Evolutionary conservation across 1,140 invertebrate species (phyloP).

Genomic region (Mizuhopecten yessoensis): DNA sequence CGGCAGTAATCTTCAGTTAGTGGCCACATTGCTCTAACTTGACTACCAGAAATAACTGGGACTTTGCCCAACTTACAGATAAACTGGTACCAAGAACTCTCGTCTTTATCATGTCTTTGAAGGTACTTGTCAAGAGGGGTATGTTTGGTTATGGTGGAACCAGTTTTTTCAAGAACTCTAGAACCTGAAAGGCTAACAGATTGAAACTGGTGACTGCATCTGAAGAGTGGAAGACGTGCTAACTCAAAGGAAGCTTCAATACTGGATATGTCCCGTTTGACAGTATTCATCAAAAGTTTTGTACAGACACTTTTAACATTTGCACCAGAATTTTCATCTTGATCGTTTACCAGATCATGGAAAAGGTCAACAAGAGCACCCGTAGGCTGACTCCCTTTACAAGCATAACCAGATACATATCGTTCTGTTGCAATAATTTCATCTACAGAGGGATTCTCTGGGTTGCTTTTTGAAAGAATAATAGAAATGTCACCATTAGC

Average conservation of each 20-base stretch:
- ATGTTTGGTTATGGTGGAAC: neutral
- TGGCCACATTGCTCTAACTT: neutral
- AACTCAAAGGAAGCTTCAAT: conserved; percentile 44
- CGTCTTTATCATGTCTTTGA: neutral
- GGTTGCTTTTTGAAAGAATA: conserved; percentile 60
- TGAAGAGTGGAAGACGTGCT: neutral
- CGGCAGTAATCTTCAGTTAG: conserved; percentile 43
- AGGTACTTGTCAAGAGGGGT: conserved; percentile 47
- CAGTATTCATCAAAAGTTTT: conserved; percentile 43
- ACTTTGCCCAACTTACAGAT: neutral
- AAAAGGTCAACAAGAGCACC: conserved; percentile 34
- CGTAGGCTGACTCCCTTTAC: conserved; percentile 41
- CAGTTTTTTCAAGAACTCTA: conserved; percentile 21
- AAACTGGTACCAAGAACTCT: neutral
- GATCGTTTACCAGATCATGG: conserved; percentile 17
- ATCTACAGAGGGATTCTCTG: conserved; percentile 59
- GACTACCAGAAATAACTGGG: neutral
- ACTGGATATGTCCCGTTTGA: neutral
- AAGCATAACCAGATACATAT: conserved; percentile 50
- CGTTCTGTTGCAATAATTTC: conserved; percentile 47
- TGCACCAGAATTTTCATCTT: neutral
- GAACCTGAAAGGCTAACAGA: conserved; percentile 15
- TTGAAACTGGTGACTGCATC: conserved; percentile 34
- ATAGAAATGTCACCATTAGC: conserved; percentile 65
- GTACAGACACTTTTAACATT: conserved; percentile 20